These are phyloP conservation scores for Chloropsis cyanopogon DNA, from an alignment of 2,113 vertebrate genomes.

Conservation along the genomic window DNA sequence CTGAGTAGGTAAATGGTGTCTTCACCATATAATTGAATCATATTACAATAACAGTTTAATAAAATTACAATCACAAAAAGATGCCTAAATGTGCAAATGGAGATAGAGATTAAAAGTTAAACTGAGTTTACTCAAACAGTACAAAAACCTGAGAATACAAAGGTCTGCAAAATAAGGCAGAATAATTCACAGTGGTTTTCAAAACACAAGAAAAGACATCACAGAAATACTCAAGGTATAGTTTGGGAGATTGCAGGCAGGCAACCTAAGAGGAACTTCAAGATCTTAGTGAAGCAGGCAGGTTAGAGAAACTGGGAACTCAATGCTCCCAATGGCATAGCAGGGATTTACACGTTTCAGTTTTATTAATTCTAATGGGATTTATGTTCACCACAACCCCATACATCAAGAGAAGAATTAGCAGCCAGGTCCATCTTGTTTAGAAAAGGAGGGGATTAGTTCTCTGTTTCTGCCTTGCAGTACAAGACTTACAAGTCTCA, in stretches of 20 bases:
- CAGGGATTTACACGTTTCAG: slow-evolving; percentile 15
- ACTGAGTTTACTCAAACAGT: not conserved
- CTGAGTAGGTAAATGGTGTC: not conserved
- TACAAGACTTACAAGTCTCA: not conserved
- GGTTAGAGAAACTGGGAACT: not conserved
- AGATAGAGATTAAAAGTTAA: not conserved
- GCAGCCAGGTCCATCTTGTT: not conserved
- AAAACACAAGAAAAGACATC: not conserved
- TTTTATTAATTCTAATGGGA: slow-evolving; percentile 27
- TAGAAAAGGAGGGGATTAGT: slow-evolving; percentile 12
- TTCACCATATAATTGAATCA: not conserved
- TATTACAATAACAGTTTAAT: not conserved
- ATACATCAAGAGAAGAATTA: slow-evolving; percentile 12
- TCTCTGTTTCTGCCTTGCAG: not conserved
- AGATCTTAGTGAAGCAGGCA: not conserved
- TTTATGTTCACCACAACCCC: not conserved
- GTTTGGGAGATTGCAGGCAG: not conserved
- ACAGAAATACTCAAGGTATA: not conserved
- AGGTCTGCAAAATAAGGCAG: not conserved
- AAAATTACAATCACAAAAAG: not conserved
- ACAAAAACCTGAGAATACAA: not conserved
- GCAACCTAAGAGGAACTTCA: not conserved
- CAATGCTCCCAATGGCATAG: not conserved
- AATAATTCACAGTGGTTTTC: not conserved
- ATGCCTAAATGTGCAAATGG: not conserved